A percentile compares a stretch with the other conserved stretches of the same genome.
phyloP scores from a whole-genome alignment of 2,888 invertebrate species.

The Helobdella robusta region DNA sequence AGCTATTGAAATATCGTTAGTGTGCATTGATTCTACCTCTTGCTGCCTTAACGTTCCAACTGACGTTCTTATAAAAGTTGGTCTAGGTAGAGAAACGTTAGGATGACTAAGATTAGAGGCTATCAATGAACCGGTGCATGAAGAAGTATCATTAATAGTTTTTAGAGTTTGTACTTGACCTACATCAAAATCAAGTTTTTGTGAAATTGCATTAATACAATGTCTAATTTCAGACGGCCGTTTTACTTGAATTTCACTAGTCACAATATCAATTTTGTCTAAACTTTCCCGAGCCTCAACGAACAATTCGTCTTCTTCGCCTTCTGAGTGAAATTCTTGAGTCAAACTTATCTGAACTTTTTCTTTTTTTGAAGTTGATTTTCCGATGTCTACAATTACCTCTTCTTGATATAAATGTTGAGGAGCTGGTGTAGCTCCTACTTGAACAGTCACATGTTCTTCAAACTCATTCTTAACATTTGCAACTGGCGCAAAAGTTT shows the following conservation, averaged over 20 bases:
- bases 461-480: slow-evolving; percentile 7
- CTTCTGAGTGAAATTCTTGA: slow-evolving; percentile 20
- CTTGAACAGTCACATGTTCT: not conserved
- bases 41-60: not conserved
- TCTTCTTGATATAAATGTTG: not conserved
- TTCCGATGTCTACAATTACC: not conserved
- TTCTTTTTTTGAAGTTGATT: not conserved
- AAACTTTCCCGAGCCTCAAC: slow-evolving; percentile 15
- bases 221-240: not conserved
- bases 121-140: not conserved
- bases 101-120: not conserved
- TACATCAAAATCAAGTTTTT: not conserved
- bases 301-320: slow-evolving; percentile 15
- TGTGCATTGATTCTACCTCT: not conserved
- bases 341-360: slow-evolving; percentile 1
- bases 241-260: slow-evolving; percentile 8
- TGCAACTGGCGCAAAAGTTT: slow-evolving; percentile 8
- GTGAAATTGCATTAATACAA: slow-evolving; percentile 7
- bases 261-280: slow-evolving; percentile 1
- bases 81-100: not conserved
- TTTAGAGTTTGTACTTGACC: slow-evolving; percentile 9
- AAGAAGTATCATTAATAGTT: not conserved
- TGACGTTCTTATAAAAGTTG: slow-evolving; percentile 11
- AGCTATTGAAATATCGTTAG: not conserved
- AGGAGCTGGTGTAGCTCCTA: not conserved